phyloP scores from a whole-genome alignment of 2,797 vertebrate species.

The Nannoperca obscura region DNA sequence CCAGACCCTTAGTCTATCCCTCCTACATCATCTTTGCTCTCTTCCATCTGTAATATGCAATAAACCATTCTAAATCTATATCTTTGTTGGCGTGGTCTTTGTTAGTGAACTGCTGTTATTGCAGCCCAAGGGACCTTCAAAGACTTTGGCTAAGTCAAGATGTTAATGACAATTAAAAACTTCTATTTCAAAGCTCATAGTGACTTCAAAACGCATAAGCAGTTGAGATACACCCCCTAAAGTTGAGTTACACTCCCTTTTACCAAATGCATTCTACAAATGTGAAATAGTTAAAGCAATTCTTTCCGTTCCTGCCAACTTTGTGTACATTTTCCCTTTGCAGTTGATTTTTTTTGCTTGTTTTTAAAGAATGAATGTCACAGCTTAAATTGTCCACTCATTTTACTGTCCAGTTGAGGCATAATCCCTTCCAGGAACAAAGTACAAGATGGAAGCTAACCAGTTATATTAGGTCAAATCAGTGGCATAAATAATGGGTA shows the following conservation, averaged over 20 bases:
- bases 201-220: background rate
- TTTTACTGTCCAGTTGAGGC: background rate
- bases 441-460: slow-evolving; percentile 2
- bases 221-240: background rate
- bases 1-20: too few species aligned
- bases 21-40: too few species aligned
- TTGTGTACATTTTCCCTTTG: background rate
- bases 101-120: background rate
- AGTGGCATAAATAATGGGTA: slow-evolving; percentile 38
- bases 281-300: background rate
- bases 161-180: background rate
- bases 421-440: background rate
- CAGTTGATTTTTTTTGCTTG: slow-evolving; percentile 10
- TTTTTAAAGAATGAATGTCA: background rate
- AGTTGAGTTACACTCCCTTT: background rate
- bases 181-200: background rate
- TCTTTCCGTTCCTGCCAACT: background rate
- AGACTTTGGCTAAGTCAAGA: too few species aligned
- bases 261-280: background rate
- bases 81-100: too few species aligned
- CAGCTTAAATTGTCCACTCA: background rate
- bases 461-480: slow-evolving; percentile 27
- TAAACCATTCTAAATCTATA: too few species aligned
- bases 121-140: background rate
- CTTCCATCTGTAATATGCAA: too few species aligned